Base-by-base conservation (phyloP, 1,140 invertebrate genomes). In the Protaetia brevitarsis region DNA sequence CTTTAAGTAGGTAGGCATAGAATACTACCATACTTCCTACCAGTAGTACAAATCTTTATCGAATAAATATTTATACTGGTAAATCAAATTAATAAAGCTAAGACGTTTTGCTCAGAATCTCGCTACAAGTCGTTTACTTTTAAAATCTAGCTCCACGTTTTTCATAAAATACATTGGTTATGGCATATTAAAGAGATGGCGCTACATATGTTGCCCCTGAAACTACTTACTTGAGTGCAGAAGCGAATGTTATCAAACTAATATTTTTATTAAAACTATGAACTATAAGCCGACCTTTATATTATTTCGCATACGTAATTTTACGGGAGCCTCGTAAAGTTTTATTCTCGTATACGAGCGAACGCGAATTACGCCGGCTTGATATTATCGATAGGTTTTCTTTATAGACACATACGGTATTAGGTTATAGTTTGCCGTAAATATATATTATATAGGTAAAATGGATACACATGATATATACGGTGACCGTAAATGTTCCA, bases 381-480 rank as follows among this genome's bases (percentile, higher is more conserved):
- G 37, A 45, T 45, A 45, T 45, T 45, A 45, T 45, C 37, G 37
- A 45, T 45, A 45, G 37, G 37, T 45, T 19, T 45, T 45, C 37
- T 45, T 45, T 45, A 45, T 45, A 21, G 37, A 45, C 13, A 45
- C 37, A 45, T 45, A 45, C 37, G 13, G 37, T 19, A 45, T 45
- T 45, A 45, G 37, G 37, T 45, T 45, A 45, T 45, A 45, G 37
- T 45, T 45, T 45, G 23, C 37, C 37, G 37, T 45, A 45, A 45
- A 45, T 45, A 45, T 45, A 45, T 45, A 45, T 45, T 45, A 45
- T 45, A 45, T 45, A 45, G 37, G 37, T 45, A 45, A 45, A 45
- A 45, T 45, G 37, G 37, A 45, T 45, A 45, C 37, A 45, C 23
- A 45, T 19, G 37, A 21, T 13, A 13, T 45, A 45, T 13, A 8